phyloP scores from a whole-genome alignment of 2,113 vertebrate genomes.

The Rattus norvegicus region GRCr8 NC_086027.1:76581001-76581500 shows the following conservation, averaged over 20 bases:
- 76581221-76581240: slow-evolving; percentile 3
- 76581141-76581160: neutral
- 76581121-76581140: slow-evolving; percentile 13
- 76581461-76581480: neutral
- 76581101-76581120: neutral
- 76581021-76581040: neutral
- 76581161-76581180: neutral
- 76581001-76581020: neutral
- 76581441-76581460: neutral
- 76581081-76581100: neutral
- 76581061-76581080: neutral
- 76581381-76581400: neutral
- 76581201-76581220: slow-evolving; percentile 16
- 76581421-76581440: neutral
- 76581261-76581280: neutral
- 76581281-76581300: neutral
- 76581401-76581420: neutral
- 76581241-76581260: neutral
- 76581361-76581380: neutral
- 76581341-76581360: neutral
- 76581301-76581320: neutral
- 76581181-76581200: slow-evolving; percentile 20
- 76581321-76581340: neutral
- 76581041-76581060: neutral
- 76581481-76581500: neutral